Evolutionary conservation across 1,140 invertebrate species (phyloP).

Genomic region (Colletes gigas): DNA sequence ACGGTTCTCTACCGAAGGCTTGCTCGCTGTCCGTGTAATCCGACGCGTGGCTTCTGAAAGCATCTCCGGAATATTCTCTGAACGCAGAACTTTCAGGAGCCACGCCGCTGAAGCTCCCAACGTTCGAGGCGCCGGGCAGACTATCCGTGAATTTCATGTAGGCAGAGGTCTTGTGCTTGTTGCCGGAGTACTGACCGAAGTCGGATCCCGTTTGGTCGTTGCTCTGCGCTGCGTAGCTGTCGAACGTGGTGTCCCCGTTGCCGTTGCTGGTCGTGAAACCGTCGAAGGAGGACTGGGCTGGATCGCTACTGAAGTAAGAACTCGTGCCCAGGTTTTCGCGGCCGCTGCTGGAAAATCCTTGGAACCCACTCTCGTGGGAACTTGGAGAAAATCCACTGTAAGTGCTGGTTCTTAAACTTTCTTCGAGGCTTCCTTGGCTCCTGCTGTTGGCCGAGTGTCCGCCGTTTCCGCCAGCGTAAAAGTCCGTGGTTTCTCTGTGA

Average conservation of each 20-base stretch:
- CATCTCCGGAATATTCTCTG: slow-evolving; percentile 28
- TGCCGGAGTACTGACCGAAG: slow-evolving; percentile 40
- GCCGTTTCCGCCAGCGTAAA: slow-evolving; percentile 33
- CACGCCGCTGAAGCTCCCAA: slow-evolving; percentile 5
- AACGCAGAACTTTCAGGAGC: slow-evolving; percentile 15
- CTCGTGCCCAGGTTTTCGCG: slow-evolving; percentile 32
- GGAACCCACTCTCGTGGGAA: slow-evolving; percentile 30
- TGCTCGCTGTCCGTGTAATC: slow-evolving; percentile 28
- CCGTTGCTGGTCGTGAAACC: slow-evolving; percentile 19
- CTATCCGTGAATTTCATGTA: slow-evolving; percentile 26
- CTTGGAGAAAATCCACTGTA: slow-evolving; percentile 51
- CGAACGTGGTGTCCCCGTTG: slow-evolving; percentile 36
- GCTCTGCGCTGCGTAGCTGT: slow-evolving; percentile 15
- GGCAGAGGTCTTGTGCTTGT: slow-evolving; percentile 27
- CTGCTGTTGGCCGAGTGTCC: slow-evolving; percentile 28
- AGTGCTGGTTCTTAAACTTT: slow-evolving; percentile 28
- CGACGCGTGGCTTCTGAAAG: neutral
- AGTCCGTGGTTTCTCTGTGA: slow-evolving; percentile 34
- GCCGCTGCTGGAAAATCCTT: slow-evolving; percentile 12
- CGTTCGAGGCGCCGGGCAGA: neutral
- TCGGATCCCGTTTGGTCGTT: slow-evolving; percentile 27
- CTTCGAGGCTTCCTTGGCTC: slow-evolving; percentile 39
- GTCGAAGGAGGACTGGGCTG: slow-evolving; percentile 25
- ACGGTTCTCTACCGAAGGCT: neutral
- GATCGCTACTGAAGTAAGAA: slow-evolving; percentile 25